Evolutionary conservation across 2,888 invertebrate genomes (phyloP).

Genomic region (Petrolisthes cinctipes): DNA sequence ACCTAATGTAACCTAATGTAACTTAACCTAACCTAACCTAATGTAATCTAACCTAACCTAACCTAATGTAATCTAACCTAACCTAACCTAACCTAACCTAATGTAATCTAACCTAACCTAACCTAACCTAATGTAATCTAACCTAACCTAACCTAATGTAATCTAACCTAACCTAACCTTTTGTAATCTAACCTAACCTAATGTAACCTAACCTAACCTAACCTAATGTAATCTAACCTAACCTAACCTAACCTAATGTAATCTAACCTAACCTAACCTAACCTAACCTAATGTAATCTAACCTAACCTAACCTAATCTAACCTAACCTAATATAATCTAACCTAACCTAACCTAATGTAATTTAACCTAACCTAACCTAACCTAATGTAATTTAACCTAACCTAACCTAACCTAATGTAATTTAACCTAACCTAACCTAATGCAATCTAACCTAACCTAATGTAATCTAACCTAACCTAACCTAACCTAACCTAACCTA

Average conservation of each 20-base stretch:
- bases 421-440: neutral
- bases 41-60: neutral
- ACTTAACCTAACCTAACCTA: constrained; percentile 3
- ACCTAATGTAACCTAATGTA: neutral
- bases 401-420: neutral
- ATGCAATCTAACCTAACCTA: neutral
- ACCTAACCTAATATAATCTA: neutral
- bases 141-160: neutral
- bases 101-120: neutral
- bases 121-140: neutral
- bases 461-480: neutral
- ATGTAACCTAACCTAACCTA: neutral
- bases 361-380: neutral
- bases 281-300: neutral
- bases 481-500: constrained; percentile 1
- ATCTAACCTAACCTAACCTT: neutral
- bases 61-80: neutral
- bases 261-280: neutral
- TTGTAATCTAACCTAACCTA: neutral
- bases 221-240: neutral
- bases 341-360: neutral
- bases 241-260: neutral
- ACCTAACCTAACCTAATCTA: neutral
- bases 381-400: neutral
- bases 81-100: neutral